Evolutionary conservation across 2,113 vertebrate genomes (phyloP).

Genomic region (Hippocampus zosterae): DNA sequence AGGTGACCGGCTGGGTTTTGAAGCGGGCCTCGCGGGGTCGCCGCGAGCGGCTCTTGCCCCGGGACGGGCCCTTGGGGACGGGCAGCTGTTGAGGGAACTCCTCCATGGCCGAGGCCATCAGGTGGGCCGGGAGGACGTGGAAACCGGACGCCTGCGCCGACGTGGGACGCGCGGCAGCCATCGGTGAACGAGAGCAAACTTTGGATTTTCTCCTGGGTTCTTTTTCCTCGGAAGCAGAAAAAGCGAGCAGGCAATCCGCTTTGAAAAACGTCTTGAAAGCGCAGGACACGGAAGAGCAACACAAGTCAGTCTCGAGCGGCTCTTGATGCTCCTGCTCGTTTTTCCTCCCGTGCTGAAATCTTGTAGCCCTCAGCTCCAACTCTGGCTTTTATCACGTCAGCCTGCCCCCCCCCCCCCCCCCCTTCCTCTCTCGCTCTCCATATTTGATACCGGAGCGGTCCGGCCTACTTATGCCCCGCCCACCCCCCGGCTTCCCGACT

Average conservation of each 20-base stretch:
- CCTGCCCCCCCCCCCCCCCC: conserved; percentile 22
- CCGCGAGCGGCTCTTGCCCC: conserved; percentile 77
- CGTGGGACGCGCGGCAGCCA: conserved; percentile 78
- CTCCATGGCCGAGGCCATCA: conserved; percentile 76
- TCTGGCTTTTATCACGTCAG: conserved; percentile 63
- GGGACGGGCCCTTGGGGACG: conserved; percentile 71
- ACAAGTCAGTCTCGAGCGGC: not conserved
- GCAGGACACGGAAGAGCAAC: not conserved
- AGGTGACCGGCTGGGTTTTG: conserved; percentile 97
- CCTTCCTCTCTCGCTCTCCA: conserved; percentile 10
- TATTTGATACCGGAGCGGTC: conserved; percentile 17
- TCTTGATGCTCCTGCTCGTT: not conserved
- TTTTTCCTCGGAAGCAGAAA: not conserved
- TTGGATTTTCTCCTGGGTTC: not conserved
- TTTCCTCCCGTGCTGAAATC: not conserved
- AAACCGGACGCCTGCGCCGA: conserved; percentile 77
- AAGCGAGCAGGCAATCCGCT: not conserved
- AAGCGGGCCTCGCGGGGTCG: conserved; percentile 87
- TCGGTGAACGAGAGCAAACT: conserved; percentile 40
- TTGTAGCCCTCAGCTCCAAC: conserved; percentile 44
- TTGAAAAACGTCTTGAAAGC: conserved; percentile 14
- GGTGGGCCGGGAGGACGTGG: conserved; percentile 80
- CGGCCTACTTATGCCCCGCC: conserved; percentile 21
- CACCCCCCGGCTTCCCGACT: conserved; percentile 20
- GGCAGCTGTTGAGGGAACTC: conserved; percentile 86